Base-by-base conservation (phyloP, 1,140 invertebrate species). In the Ceratina japonica region DNA sequence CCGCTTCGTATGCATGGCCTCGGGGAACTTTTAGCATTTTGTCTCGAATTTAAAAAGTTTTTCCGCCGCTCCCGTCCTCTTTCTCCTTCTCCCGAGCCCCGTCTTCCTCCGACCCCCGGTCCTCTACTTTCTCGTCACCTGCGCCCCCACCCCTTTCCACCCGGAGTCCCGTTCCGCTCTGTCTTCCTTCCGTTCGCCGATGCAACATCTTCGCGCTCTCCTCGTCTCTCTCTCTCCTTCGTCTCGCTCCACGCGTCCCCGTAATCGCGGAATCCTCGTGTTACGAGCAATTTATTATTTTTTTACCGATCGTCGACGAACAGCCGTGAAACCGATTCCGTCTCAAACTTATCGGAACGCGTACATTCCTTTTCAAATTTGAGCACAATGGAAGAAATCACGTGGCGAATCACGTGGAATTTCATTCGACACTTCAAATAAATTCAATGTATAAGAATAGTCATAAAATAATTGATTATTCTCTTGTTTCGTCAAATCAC, bases 11-110 rank as follows among this genome's bases (percentile, higher is more conserved):
- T 88, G 89, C 88, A 90, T 90, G 87, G 89, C 88, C 89, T 88
- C 89, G 78, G 87, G 89, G 88, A 91, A 91, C 88, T 91, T 91
- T 90, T 90, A 89, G 86, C 88, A 90, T 90, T 91, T 90, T 90
- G 86, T 90, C 87, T 89, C 87, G 87, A 90, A 90, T 89, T 90
- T 90, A 90, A 90, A 90, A 90, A 89, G 80, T 88, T 87, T 83
- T 82, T 80, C 79, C 75, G 83, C 81, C 82, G 78, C 83, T 75
- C 80, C 71, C 84, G 80, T 58, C 72, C 73, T 62, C 75, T 22
- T 65, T 59, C 54, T 37, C 61, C 37, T 27, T 16, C 64, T 20
- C 52, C 81, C 72, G 58, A 78, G 69, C 72, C 69, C 75, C 69
- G 77, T 66, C 58, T 22, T 24, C 49, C 8, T 44, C 16, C 79